A percentile compares a stretch with the other conserved stretches of the same genome.
Evolutionary conservation across 1,140 invertebrate species (phyloP).

Genomic region (Zaprionus ghesquierei): DNA sequence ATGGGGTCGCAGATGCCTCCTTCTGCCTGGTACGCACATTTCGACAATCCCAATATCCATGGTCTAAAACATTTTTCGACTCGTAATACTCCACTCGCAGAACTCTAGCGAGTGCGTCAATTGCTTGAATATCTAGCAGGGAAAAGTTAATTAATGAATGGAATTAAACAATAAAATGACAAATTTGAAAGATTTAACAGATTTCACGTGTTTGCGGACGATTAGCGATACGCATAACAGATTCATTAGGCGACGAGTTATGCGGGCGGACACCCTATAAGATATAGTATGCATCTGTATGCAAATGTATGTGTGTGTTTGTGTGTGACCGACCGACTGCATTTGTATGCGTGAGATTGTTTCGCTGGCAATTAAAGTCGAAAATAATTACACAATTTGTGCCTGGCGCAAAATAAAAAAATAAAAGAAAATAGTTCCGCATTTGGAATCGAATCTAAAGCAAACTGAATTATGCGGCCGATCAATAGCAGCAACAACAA

Average conservation of each 20-base stretch:
- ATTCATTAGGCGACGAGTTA: conserved; percentile 3
- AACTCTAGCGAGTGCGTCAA: neutral
- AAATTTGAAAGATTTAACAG: conserved; percentile 4
- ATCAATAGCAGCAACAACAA: conserved; percentile 7
- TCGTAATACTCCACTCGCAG: too few species aligned
- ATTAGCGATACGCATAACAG: conserved; percentile 24
- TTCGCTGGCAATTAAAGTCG: conserved; percentile 1
- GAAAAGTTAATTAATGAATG: neutral
- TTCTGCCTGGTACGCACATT: too few species aligned
- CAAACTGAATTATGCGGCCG: conserved; percentile 23
- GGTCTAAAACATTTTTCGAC: too few species aligned
- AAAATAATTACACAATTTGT: conserved; percentile 32
- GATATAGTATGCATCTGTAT: neutral
- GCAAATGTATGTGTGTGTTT: neutral
- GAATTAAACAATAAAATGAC: conserved; percentile 17
- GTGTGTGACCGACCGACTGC: neutral
- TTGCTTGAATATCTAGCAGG: neutral
- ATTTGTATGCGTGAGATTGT: conserved; percentile 3
- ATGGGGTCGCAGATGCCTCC: too few species aligned
- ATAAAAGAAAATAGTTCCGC: conserved; percentile 38
- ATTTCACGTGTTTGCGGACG: neutral
- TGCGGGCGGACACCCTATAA: neutral
- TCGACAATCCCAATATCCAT: too few species aligned
- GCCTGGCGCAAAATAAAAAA: neutral
- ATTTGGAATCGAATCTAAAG: conserved; percentile 23